Conservation (phyloP, 2,888 invertebrate genomes). For the Amblyjoppa fuscipennis region DNA sequence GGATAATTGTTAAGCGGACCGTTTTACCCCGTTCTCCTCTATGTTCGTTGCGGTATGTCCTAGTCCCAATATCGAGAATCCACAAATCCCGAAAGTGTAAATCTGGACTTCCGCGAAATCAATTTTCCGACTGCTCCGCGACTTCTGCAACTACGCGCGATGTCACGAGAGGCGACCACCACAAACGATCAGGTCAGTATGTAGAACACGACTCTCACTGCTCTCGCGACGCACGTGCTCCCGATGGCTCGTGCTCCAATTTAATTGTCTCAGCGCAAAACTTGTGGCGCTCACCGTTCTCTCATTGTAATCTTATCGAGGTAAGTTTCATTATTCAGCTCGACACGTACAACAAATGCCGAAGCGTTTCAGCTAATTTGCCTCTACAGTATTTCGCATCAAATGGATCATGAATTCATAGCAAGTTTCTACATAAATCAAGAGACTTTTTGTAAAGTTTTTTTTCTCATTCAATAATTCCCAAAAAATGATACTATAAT, state of each 20-base stretch:
- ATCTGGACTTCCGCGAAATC: slow-evolving; percentile 46
- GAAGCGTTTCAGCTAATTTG: not conserved
- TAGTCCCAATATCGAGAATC: slow-evolving; percentile 37
- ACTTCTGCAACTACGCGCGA: not conserved
- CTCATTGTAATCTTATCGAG: slow-evolving; percentile 58
- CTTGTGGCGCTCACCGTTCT: slow-evolving; percentile 17
- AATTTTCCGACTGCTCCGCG: not conserved
- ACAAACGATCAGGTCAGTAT: slow-evolving; percentile 29
- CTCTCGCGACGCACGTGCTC: slow-evolving; percentile 58
- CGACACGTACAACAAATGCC: slow-evolving; percentile 12
- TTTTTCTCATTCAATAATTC: not conserved
- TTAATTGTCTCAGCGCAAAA: slow-evolving; percentile 57
- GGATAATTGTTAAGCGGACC: not conserved
- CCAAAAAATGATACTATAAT: not conserved
- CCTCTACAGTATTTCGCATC: not conserved
- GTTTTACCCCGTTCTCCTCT: not conserved
- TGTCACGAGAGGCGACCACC: not conserved
- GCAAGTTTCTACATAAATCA: not conserved
- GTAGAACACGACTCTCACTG: slow-evolving; percentile 22
- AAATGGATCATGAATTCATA: not conserved
- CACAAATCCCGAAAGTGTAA: slow-evolving; percentile 44
- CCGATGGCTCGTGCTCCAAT: slow-evolving; percentile 63
- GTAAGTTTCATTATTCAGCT: slow-evolving; percentile 27
- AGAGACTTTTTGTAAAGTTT: not conserved
- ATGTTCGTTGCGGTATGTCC: not conserved